These are phyloP conservation scores for Acanthopagrus latus DNA, from an alignment of 2,797 vertebrate genomes.

Conservation along the genomic window DNA sequence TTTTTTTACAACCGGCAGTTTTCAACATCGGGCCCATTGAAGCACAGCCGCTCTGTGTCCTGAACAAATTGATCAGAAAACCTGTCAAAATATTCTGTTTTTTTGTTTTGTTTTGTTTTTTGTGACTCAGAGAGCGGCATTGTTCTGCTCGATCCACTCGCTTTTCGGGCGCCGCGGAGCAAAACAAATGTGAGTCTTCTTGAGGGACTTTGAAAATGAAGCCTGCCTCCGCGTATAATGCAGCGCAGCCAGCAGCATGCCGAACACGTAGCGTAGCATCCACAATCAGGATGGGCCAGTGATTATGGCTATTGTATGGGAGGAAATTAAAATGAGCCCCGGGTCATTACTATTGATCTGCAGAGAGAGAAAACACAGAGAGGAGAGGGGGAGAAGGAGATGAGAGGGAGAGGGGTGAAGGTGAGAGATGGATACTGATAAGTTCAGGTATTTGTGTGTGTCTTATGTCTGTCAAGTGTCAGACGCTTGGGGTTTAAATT, in stretches of 20 bases:
- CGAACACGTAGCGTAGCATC: constrained; percentile 61
- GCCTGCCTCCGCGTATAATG: constrained; percentile 23
- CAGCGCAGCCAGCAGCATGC: constrained; percentile 50
- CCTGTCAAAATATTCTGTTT: background rate
- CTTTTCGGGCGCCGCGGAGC: constrained; percentile 19
- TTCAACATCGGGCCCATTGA: background rate
- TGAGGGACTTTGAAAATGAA: constrained; percentile 35
- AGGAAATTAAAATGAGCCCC: constrained; percentile 79
- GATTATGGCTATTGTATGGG: constrained; percentile 75
- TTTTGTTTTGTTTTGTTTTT: too few relatives aligned
- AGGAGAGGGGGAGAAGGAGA: constrained; percentile 27
- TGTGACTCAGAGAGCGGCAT: background rate
- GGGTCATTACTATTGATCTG: constrained; percentile 81
- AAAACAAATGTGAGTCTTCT: constrained; percentile 34
- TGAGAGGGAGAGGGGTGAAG: constrained; percentile 28
- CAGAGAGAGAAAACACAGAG: constrained; percentile 34
- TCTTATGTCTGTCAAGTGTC: background rate
- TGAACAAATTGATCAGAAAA: background rate
- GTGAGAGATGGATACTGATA: constrained; percentile 41
- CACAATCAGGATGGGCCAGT: constrained; percentile 66
- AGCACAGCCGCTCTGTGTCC: background rate
- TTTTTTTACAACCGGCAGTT: background rate
- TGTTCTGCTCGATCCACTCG: constrained; percentile 6
- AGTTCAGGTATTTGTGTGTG: constrained; percentile 23
- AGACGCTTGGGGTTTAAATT: too few relatives aligned